Evolutionary conservation across 2,888 invertebrate genomes (phyloP).

Genomic region (Epistrophe eligans): DNA sequence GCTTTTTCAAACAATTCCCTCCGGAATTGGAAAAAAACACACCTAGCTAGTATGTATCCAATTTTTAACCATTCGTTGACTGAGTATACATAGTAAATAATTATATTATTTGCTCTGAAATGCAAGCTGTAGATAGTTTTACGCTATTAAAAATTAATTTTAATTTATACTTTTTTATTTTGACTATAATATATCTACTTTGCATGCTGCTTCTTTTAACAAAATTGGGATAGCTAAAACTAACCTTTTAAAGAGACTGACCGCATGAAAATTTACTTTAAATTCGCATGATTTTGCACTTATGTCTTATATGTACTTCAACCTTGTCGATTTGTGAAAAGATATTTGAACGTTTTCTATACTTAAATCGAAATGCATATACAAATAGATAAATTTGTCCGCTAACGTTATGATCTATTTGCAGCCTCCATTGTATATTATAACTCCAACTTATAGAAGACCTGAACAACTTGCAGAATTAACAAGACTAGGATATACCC

Average conservation of each 20-base stretch:
- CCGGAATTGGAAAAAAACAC: too few relatives aligned
- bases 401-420: constrained; percentile 52
- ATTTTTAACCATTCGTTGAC: constrained; percentile 4
- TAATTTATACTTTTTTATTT: background rate
- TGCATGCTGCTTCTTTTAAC: constrained; percentile 29
- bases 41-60: too few relatives aligned
- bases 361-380: background rate
- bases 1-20: too few relatives aligned
- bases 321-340: background rate
- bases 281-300: constrained; percentile 43
- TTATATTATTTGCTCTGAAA: constrained; percentile 14
- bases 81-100: background rate
- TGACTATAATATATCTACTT: background rate
- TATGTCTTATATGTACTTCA: constrained; percentile 37
- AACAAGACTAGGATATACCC: constrained; percentile 89
- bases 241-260: background rate
- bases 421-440: constrained; percentile 86
- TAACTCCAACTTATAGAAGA: constrained; percentile 90
- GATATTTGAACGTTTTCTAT: constrained; percentile 7
- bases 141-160: background rate
- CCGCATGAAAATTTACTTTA: constrained; percentile 38
- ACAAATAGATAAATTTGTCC: background rate
- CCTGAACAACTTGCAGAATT: constrained; percentile 92
- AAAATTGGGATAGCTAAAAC: background rate
- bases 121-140: constrained; percentile 20